These are phyloP conservation scores for Eretmochelys imbricata DNA, from an alignment of 2,113 vertebrate genomes.

Conservation along the genomic window DNA sequence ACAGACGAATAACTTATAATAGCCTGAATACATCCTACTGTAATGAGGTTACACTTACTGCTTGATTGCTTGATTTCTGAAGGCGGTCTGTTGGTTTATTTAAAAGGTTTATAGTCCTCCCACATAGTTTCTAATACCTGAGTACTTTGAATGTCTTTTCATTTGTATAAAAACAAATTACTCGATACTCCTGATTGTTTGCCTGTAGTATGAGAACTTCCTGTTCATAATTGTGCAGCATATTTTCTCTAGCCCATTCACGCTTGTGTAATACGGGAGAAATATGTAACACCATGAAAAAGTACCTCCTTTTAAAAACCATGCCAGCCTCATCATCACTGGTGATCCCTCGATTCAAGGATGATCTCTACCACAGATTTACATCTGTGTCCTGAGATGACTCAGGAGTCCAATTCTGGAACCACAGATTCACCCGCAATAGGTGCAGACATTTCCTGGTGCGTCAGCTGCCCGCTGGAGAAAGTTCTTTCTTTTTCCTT, in stretches of 20 bases:
- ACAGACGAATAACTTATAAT: background rate
- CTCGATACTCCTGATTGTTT: background rate
- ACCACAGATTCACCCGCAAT: no score
- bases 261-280: background rate
- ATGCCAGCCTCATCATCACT: background rate
- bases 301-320: background rate
- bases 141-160: background rate
- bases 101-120: background rate
- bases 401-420: no score
- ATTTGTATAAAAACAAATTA: background rate
- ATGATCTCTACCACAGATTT: no score
- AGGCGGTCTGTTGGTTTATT: background rate
- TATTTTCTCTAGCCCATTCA: accelerated
- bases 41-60: background rate
- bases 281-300: background rate
- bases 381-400: no score
- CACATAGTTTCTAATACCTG: background rate
- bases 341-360: no score
- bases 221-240: background rate
- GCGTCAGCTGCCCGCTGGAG: no score
- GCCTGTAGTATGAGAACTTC: background rate
- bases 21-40: background rate
- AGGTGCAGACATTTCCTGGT: no score
- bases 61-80: background rate
- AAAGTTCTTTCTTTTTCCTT: no score